Base-by-base conservation (phyloP, 2,113 vertebrate genomes). In the Pollachius pollachius region DNA sequence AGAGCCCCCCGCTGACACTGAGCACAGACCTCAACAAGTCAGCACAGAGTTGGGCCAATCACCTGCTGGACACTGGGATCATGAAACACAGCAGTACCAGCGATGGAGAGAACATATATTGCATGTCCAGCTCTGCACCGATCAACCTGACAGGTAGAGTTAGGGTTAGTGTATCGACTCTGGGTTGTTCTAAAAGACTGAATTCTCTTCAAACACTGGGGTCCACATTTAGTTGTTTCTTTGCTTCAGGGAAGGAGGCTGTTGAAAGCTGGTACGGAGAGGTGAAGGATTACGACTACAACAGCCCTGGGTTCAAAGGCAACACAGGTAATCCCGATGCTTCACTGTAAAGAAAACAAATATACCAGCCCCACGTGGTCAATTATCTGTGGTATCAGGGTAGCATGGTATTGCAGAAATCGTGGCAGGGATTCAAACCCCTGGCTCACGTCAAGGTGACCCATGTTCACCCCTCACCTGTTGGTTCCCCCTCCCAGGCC, bases 71-170 rank as follows among this genome's bases (percentile, higher is more conserved):
- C 1, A 70, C 0, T 0, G 62, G 52, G 0, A 0, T 0, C 0
- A 0, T 88, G 7, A 0, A n/a, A 23, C 92, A 93, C 85, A 92
- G 92, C 17, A 0, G 30, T 6, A 85, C 76, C 4, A 0, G 69
- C 0, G 76, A 91, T 0, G 91, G 92, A 15, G 92, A 93, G 77
- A 93, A 92, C 19, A n/a, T 92, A 62, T 91, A 48, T 73, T 59
- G 18, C 16, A 64, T 23, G 18, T 78, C 1, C 34, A 85, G 82
- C 77, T 84, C 85, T 0, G 6, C 0, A 0, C 0, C 17, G 1
- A 18, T 77, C 4, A 74, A 61, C 0, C 78, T 67, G 25, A 82
- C 76, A 63, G 90, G 90, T 91, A 48, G 1, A 15, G 67, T 8
- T n/a, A 3, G 13, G 15, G 15, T 12, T 62, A 16, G 27, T 1